Percentiles rank a stretch among this genome's conserved stretches.
These are phyloP conservation scores for Bhutanitis thaidina DNA, from an alignment of 2,888 invertebrate genomes.

Conservation along the genomic window DNA sequence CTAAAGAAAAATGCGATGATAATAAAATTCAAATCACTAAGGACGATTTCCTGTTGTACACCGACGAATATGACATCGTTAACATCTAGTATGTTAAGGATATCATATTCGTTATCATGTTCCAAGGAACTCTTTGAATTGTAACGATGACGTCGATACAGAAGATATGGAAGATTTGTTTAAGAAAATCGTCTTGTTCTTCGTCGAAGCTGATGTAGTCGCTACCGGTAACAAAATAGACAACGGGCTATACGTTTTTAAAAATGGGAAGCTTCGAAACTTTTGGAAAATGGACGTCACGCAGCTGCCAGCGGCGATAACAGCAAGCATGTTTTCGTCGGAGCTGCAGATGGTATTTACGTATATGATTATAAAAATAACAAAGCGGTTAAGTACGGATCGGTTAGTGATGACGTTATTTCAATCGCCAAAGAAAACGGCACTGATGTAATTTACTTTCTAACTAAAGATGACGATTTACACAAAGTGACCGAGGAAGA, in stretches of 20 bases:
- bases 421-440: constrained; percentile 25
- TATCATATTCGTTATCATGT: too few species aligned
- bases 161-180: constrained; percentile 21
- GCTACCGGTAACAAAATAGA: constrained; percentile 21
- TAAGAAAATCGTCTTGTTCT: constrained; percentile 24
- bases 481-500: constrained; percentile 54
- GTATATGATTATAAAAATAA: constrained; percentile 20
- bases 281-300: constrained; percentile 25
- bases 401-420: constrained; percentile 30
- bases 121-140: constrained; percentile 28
- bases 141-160: constrained; percentile 20
- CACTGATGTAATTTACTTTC: constrained; percentile 42
- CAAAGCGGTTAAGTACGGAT: constrained; percentile 30
- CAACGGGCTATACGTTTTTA: constrained; percentile 23
- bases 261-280: constrained; percentile 23
- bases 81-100: too few species aligned
- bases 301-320: constrained; percentile 22
- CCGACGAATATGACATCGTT: constrained; percentile 28
- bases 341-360: constrained; percentile 27
- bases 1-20: constrained; percentile 1
- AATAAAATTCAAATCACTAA: constrained; percentile 14
- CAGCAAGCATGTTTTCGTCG: constrained; percentile 23
- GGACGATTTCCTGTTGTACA: constrained; percentile 25
- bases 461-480: constrained; percentile 45
- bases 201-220: constrained; percentile 30